Conservation (phyloP, 2,888 invertebrate species). For the Patella pellucida region DNA sequence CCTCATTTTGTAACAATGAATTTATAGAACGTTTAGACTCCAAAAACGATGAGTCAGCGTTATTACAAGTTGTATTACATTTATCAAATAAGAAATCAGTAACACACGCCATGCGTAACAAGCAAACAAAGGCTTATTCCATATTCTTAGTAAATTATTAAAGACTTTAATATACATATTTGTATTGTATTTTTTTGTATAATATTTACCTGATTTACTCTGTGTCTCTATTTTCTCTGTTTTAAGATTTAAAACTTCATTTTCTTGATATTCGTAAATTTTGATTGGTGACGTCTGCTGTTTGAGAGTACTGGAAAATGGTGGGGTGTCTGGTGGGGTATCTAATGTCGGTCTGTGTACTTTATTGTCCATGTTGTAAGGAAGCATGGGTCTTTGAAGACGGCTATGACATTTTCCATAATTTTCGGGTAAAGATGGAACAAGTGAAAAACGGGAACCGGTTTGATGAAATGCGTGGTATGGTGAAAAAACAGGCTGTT, state of each 20-base stretch:
- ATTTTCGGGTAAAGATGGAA: not conserved
- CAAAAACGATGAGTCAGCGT: too few relatives aligned
- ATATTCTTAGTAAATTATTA: too few relatives aligned
- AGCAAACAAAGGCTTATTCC: too few relatives aligned
- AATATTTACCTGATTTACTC: not conserved
- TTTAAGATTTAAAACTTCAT: slow-evolving; percentile 22
- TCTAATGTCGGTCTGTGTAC: slow-evolving; percentile 21
- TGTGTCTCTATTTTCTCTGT: slow-evolving; percentile 14
- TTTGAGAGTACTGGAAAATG: slow-evolving; percentile 13
- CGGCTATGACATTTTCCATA: not conserved
- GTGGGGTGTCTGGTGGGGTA: slow-evolving; percentile 27
- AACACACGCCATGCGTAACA: too few relatives aligned
- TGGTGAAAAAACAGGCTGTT: slow-evolving; percentile 9
- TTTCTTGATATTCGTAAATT: slow-evolving; percentile 12
- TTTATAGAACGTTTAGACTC: too few relatives aligned
- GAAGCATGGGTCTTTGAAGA: not conserved
- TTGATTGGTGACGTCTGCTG: slow-evolving; percentile 10
- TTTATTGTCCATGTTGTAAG: not conserved
- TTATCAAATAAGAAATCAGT: too few relatives aligned
- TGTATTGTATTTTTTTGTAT: not conserved
- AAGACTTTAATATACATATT: too few relatives aligned
- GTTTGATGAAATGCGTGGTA: not conserved
- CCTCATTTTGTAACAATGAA: too few relatives aligned
- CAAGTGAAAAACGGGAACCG: not conserved
- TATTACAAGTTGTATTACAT: too few relatives aligned